These are phyloP conservation scores for Taeniopygia guttata DNA, from an alignment of 2,797 vertebrate species.

Conservation along the genomic window DNA sequence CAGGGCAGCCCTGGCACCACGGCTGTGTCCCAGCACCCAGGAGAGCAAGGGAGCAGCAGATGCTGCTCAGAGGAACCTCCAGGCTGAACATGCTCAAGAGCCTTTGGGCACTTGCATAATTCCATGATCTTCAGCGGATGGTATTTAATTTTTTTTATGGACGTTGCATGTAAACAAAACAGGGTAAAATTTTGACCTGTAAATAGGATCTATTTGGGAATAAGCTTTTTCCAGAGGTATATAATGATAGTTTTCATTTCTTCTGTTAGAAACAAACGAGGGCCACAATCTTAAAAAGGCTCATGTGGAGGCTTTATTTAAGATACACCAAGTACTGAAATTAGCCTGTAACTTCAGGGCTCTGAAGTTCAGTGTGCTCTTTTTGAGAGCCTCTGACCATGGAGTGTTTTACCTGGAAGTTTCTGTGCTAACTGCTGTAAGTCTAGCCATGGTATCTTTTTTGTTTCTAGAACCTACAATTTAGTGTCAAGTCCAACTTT, in stretches of 20 bases:
- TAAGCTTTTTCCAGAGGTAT: constrained; percentile 15
- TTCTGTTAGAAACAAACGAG: constrained; percentile 37
- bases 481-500: neutral
- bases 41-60: neutral
- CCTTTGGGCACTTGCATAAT: neutral
- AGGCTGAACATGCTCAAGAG: neutral
- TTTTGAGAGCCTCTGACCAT: neutral
- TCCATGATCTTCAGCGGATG: neutral
- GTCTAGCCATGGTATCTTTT: neutral
- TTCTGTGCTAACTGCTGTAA: neutral
- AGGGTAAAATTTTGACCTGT: constrained; percentile 26
- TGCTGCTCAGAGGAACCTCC: neutral
- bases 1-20: neutral
- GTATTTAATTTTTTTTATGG: neutral
- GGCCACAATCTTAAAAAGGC: neutral
- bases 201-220: constrained; percentile 37
- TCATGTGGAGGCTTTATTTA: constrained; percentile 10
- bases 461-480: neutral
- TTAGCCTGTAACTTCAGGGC: constrained; percentile 15
- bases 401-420: neutral
- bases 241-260: constrained; percentile 49
- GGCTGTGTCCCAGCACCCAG: accelerated
- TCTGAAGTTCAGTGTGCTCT: neutral
- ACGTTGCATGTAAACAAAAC: neutral
- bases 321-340: constrained; percentile 33